These are phyloP conservation scores for Darevskia nairensis DNA, from an alignment of 2,797 vertebrate genomes.

Conservation along the genomic window DNA sequence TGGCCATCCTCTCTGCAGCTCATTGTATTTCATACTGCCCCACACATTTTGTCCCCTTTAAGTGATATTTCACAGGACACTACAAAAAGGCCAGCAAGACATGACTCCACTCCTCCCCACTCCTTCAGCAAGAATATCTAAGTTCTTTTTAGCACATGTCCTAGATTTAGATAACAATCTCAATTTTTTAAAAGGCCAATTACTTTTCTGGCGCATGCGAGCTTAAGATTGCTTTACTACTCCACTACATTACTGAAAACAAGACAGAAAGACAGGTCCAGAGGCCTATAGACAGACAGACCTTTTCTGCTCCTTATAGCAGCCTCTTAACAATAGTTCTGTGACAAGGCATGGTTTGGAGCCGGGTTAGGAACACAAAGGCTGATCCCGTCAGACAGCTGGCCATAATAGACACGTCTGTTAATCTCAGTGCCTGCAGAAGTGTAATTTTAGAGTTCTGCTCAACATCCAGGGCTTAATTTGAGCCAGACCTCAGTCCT, in stretches of 20 bases:
- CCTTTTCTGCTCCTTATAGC: background rate
- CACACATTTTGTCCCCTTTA: background rate
- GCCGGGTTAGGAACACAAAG: background rate
- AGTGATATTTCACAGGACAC: background rate
- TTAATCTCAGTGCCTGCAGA: background rate
- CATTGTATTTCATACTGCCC: background rate
- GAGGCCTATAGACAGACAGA: too few relatives aligned
- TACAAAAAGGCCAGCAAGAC: background rate
- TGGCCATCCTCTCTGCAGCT: background rate
- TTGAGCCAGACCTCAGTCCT: background rate
- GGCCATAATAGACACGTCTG: background rate
- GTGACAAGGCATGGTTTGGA: background rate
- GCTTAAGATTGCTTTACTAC: background rate
- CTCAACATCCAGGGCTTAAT: background rate
- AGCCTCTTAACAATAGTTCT: background rate
- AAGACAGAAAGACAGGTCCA: background rate
- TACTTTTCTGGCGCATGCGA: background rate
- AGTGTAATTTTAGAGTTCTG: constrained; percentile 4
- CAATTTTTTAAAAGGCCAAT: background rate
- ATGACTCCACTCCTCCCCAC: background rate
- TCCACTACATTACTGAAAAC: background rate
- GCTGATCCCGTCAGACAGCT: constrained; percentile 2
- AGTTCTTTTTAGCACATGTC: background rate
- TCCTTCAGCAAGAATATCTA: background rate
- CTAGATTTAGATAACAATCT: background rate